These are phyloP conservation scores for Torymus texanus DNA, from an alignment of 2,888 invertebrate species.

Conservation along the genomic window DNA sequence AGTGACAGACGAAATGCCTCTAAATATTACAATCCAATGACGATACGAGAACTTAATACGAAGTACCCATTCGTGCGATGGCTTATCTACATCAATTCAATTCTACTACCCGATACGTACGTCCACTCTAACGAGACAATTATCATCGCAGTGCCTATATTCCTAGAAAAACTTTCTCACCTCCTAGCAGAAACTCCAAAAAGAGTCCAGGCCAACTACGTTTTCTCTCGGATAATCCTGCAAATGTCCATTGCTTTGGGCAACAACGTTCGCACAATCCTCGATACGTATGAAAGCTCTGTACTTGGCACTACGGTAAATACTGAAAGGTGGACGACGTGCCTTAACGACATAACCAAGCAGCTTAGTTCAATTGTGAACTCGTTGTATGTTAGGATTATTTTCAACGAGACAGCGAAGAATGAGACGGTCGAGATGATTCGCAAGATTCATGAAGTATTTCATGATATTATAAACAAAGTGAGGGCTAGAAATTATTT, in stretches of 20 bases:
- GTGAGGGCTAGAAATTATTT: conserved; percentile 64
- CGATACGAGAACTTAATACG: conserved; percentile 82
- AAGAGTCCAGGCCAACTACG: conserved; percentile 77
- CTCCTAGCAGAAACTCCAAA: conserved; percentile 24
- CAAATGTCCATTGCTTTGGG: conserved; percentile 69
- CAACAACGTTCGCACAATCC: conserved; percentile 68
- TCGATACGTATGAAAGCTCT: conserved; percentile 70
- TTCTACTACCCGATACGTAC: conserved; percentile 81
- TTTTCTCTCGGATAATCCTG: conserved; percentile 76
- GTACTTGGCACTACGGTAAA: conserved; percentile 71
- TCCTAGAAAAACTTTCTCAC: conserved; percentile 12
- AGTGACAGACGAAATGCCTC: conserved; percentile 92
- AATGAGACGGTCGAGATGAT: conserved; percentile 91
- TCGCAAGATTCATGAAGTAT: conserved; percentile 86
- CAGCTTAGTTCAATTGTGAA: conserved; percentile 86
- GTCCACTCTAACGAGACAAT: conserved; percentile 83
- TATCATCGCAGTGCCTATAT: conserved; percentile 86
- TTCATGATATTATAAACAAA: conserved; percentile 84
- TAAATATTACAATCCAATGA: conserved; percentile 90
- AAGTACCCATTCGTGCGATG: conserved; percentile 86
- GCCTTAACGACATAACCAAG: conserved; percentile 86
- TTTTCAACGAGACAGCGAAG: conserved; percentile 90
- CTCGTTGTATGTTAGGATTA: conserved; percentile 89
- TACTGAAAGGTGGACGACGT: conserved; percentile 85
- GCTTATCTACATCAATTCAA: conserved; percentile 86